Conservation (phyloP, 2,888 invertebrate species). For the Cataglyphis altisquamis region DNA sequence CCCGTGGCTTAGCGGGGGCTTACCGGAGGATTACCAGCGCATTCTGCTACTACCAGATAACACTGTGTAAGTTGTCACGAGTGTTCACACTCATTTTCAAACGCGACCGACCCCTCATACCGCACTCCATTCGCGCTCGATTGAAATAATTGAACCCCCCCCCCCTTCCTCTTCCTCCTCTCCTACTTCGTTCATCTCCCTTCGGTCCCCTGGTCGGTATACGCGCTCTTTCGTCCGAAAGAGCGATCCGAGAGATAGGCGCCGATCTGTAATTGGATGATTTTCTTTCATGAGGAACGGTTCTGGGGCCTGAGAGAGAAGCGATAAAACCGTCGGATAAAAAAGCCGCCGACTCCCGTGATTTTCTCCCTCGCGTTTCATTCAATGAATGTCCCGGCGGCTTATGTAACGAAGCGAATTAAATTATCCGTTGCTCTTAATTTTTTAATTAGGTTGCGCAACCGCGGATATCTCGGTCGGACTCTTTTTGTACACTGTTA, state of each 20-base stretch:
- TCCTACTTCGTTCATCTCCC: slow-evolving; percentile 15
- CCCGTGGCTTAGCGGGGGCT: slow-evolving; percentile 81
- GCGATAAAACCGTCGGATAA: slow-evolving; percentile 75
- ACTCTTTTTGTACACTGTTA: neutral
- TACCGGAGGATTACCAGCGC: slow-evolving; percentile 83
- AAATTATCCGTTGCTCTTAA: slow-evolving; percentile 42
- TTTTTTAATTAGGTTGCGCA: slow-evolving; percentile 60
- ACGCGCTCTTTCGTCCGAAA: slow-evolving; percentile 48
- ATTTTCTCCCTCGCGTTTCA: slow-evolving; percentile 51
- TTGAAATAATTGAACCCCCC: slow-evolving; percentile 77
- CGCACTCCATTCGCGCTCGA: slow-evolving; percentile 48
- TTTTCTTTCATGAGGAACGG: slow-evolving; percentile 83
- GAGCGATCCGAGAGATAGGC: slow-evolving; percentile 76
- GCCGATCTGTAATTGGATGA: slow-evolving; percentile 82
- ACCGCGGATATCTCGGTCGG: slow-evolving; percentile 9
- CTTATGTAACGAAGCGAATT: slow-evolving; percentile 58
- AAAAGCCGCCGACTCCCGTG: slow-evolving; percentile 56
- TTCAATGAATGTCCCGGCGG: slow-evolving; percentile 4
- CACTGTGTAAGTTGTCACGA: slow-evolving; percentile 84
- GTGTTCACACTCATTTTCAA: slow-evolving; percentile 79
- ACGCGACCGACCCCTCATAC: slow-evolving; percentile 59
- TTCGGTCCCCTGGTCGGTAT: neutral
- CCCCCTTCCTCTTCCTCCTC: neutral
- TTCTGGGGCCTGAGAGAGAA: slow-evolving; percentile 73
- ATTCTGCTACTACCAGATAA: slow-evolving; percentile 85